These are phyloP conservation scores for Pagrus major DNA, from an alignment of 2,113 vertebrate genomes.

Conservation along the genomic window DNA sequence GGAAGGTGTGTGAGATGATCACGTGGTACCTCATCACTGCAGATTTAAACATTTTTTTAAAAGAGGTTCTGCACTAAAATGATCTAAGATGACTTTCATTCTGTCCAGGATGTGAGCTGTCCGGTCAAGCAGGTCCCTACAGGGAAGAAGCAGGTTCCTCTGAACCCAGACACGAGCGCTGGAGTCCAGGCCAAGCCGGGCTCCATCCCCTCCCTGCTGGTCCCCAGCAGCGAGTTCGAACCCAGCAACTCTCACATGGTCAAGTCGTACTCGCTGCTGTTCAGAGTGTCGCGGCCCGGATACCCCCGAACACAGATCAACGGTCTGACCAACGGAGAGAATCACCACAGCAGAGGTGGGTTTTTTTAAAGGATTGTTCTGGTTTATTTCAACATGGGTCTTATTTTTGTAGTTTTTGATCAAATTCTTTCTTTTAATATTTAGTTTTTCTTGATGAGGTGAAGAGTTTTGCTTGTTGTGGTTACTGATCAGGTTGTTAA, in stretches of 20 bases:
- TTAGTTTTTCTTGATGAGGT: too few species aligned
- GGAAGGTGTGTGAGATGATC: conserved; percentile 88
- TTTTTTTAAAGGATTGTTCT: too few species aligned
- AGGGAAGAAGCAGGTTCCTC: conserved; percentile 99
- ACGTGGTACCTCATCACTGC: background rate
- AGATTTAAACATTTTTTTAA: background rate
- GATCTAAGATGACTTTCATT: background rate
- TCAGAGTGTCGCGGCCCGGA: conserved; percentile 87
- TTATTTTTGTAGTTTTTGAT: background rate
- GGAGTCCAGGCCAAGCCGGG: conserved; percentile 90
- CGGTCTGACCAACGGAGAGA: conserved; percentile 91
- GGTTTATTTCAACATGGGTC: background rate
- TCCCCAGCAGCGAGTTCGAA: conserved; percentile 98
- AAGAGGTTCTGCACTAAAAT: background rate
- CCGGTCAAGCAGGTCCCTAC: conserved; percentile 98
- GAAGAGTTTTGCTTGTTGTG: background rate
- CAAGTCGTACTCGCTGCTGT: conserved; percentile 97
- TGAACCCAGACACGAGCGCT: conserved; percentile 89
- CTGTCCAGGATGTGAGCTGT: conserved; percentile 94
- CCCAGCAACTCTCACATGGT: conserved; percentile 99
- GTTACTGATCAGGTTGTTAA: background rate
- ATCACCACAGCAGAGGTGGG: conserved; percentile 92
- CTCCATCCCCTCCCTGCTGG: conserved; percentile 91
- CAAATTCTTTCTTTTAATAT: too few species aligned
- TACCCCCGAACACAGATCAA: conserved; percentile 81